phyloP scores from a whole-genome alignment of 2,888 invertebrate genomes.

The Serripes groenlandicus region DNA sequence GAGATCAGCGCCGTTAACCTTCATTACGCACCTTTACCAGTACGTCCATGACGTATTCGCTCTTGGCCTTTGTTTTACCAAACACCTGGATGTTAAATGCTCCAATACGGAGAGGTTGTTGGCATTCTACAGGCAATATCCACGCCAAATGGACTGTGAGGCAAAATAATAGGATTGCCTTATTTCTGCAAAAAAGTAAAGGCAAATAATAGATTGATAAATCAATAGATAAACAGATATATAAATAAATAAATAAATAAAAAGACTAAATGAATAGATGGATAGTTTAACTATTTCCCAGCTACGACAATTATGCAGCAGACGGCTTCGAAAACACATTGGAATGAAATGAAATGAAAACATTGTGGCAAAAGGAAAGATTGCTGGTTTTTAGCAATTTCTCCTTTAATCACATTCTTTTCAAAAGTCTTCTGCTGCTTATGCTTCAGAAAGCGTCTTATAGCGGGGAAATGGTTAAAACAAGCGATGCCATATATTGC shows the following conservation, averaged over 20 bases:
- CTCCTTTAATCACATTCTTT: neutral
- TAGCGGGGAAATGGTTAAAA: neutral
- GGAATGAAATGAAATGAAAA: too few species aligned
- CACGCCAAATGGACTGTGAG: too few species aligned
- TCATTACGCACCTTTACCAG: slow-evolving; percentile 67
- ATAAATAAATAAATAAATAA: too few species aligned
- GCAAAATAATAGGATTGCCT: too few species aligned
- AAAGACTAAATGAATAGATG: too few species aligned
- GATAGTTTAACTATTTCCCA: too few species aligned
- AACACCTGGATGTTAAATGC: slow-evolving; percentile 74
- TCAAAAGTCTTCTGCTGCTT: neutral
- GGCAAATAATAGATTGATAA: too few species aligned
- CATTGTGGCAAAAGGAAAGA: neutral
- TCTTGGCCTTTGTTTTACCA: slow-evolving; percentile 67
- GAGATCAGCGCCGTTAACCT: neutral
- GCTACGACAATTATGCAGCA: too few species aligned
- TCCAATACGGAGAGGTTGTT: slow-evolving; percentile 44
- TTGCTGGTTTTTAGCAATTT: neutral
- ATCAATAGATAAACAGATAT: too few species aligned
- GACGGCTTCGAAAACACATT: too few species aligned
- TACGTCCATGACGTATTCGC: slow-evolving; percentile 64
- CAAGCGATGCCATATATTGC: too few species aligned
- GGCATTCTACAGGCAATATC: neutral
- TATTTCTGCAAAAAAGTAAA: too few species aligned
- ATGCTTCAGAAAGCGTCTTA: neutral